A percentile compares a stretch with the other conserved stretches of the same genome.
Evolutionary conservation across 2,113 vertebrate species (phyloP).

Genomic region (Dasypus novemcinctus): DNA sequence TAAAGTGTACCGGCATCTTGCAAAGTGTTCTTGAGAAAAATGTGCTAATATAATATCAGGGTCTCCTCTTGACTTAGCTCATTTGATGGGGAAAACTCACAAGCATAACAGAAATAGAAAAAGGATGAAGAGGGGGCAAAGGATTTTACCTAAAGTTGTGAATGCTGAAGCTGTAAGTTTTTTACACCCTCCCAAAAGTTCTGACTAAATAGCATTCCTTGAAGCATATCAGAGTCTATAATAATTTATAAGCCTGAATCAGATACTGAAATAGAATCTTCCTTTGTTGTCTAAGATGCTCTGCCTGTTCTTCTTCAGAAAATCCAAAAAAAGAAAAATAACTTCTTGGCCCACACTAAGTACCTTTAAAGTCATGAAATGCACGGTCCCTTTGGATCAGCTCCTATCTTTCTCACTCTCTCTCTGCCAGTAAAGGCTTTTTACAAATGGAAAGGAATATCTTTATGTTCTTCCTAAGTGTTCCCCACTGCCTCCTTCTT

Average conservation of each 20-base stretch:
- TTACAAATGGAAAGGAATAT: conserved; percentile 70
- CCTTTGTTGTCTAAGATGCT: conserved; percentile 57
- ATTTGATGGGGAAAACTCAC: neutral
- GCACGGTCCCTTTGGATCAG: conserved; percentile 52
- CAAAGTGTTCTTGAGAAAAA: neutral
- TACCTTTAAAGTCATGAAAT: conserved; percentile 64
- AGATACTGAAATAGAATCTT: conserved; percentile 20
- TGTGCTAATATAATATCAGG: neutral
- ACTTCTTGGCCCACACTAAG: conserved; percentile 52
- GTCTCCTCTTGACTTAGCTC: neutral
- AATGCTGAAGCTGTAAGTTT: conserved; percentile 4
- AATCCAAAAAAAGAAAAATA: conserved; percentile 62
- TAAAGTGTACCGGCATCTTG: neutral
- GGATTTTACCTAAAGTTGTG: neutral
- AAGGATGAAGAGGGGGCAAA: neutral
- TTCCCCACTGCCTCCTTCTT: conserved; percentile 74
- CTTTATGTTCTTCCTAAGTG: conserved; percentile 74
- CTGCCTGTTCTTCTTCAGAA: conserved; percentile 66
- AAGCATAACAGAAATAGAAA: neutral
- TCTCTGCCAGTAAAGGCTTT: conserved; percentile 68
- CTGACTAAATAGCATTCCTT: conserved; percentile 12
- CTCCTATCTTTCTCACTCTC: conserved; percentile 49
- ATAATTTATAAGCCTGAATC: conserved; percentile 26
- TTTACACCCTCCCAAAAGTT: neutral
- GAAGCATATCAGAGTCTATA: conserved; percentile 14